A percentile compares a stretch with the other conserved stretches of the same genome.
phyloP scores from a whole-genome alignment of 2,888 invertebrate species.

The Chloroclystis v-ata region DNA sequence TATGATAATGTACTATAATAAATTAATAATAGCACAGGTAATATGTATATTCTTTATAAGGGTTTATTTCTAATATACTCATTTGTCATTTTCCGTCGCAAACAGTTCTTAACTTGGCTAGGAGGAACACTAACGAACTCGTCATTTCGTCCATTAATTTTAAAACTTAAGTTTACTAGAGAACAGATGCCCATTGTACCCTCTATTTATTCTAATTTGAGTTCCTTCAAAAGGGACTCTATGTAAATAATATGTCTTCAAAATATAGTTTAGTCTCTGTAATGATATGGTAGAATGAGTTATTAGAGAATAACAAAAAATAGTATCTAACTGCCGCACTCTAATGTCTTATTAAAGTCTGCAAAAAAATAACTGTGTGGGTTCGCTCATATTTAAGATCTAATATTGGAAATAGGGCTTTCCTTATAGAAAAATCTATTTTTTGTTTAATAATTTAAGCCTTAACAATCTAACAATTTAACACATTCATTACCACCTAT shows the following conservation, averaged over 20 bases:
- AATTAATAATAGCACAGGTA: constrained; percentile 64
- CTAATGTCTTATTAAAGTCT: no score
- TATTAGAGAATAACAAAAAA: constrained; percentile 62
- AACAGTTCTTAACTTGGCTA: constrained; percentile 72
- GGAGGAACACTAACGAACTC: constrained; percentile 76
- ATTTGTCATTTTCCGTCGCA: constrained; percentile 75
- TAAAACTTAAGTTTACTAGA: constrained; percentile 72
- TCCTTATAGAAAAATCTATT: no score
- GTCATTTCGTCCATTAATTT: constrained; percentile 78
- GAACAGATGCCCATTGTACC: constrained; percentile 68
- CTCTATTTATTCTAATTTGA: constrained; percentile 59
- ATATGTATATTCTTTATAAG: constrained; percentile 71
- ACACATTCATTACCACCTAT: no score
- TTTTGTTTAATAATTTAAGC: no score
- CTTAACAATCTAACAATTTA: no score
- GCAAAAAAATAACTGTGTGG: no score
- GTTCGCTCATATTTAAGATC: no score
- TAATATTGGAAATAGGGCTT: no score
- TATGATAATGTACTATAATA: constrained; percentile 72
- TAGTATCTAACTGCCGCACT: no score
- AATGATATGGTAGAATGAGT: constrained; percentile 42
- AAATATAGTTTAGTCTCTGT: constrained; percentile 64
- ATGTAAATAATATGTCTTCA: constrained; percentile 70
- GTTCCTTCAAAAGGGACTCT: constrained; percentile 68
- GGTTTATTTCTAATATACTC: constrained; percentile 51